phyloP scores from a whole-genome alignment of 2,113 vertebrate genomes.

The Lophochroa leadbeateri region DNA sequence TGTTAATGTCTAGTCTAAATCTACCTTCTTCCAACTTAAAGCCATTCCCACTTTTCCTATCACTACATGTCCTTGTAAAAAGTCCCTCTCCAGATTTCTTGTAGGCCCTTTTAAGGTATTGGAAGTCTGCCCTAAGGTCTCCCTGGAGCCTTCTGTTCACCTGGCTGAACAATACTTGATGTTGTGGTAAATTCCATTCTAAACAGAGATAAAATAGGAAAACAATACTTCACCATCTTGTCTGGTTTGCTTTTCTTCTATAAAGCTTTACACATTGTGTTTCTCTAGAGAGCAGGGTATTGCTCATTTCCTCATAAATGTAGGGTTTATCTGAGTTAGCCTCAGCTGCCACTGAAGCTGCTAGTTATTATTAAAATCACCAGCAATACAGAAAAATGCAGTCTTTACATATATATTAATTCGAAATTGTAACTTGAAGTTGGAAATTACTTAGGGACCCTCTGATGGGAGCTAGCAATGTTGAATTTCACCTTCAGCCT shows the following conservation, averaged over 20 bases:
- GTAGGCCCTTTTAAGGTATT: background rate
- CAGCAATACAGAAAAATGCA: background rate
- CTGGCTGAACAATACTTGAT: background rate
- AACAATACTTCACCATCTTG: background rate
- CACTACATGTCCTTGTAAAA: background rate
- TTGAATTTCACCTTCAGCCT: background rate
- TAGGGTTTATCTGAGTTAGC: background rate
- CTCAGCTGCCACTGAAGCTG: background rate
- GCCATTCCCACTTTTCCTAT: background rate
- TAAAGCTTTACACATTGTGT: background rate
- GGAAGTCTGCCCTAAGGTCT: background rate
- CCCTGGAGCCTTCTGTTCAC: background rate
- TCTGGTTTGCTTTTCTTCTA: background rate
- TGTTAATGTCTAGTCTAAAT: background rate
- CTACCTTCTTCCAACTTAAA: background rate
- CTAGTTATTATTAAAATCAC: background rate
- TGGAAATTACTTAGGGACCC: background rate
- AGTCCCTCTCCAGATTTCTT: background rate
- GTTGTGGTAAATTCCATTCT: background rate
- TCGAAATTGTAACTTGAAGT: background rate
- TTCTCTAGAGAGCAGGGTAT: background rate
- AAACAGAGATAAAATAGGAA: background rate
- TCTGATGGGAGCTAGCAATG: fast-evolving
- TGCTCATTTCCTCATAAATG: background rate
- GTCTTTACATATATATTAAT: background rate